Evolutionary conservation across 1,140 invertebrate species (phyloP).

Genomic region (Lordiphosa stackelbergi): DNA sequence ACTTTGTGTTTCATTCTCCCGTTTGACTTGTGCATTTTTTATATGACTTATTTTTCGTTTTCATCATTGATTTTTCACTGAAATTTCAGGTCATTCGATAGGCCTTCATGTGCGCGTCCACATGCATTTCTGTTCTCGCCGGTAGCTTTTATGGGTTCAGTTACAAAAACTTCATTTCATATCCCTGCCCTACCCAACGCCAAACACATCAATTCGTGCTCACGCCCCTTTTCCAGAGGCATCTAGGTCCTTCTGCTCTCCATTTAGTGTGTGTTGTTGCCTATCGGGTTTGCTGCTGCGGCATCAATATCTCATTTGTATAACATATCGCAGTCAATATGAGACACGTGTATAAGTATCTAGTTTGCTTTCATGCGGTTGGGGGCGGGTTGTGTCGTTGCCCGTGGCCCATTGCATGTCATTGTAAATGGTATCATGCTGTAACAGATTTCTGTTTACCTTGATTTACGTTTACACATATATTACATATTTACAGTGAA

Average conservation of each 20-base stretch:
- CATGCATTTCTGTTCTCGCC: slow-evolving; percentile 8
- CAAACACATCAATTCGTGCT: too few species aligned
- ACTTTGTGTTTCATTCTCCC: neutral
- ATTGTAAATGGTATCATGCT: slow-evolving; percentile 69
- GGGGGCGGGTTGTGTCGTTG: slow-evolving; percentile 9
- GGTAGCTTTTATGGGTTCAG: slow-evolving; percentile 33
- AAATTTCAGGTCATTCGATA: slow-evolving; percentile 27
- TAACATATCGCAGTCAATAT: slow-evolving; percentile 69
- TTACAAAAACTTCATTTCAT: slow-evolving; percentile 15
- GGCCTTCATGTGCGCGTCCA: slow-evolving; percentile 32
- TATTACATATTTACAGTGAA: neutral
- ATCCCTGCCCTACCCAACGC: too few species aligned
- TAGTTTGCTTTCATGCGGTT: slow-evolving; percentile 27
- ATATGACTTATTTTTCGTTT: slow-evolving; percentile 9
- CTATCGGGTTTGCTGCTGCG: slow-evolving; percentile 30
- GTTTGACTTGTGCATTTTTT: slow-evolving; percentile 3
- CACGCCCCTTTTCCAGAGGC: slow-evolving; percentile 18
- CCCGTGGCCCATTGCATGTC: slow-evolving; percentile 47
- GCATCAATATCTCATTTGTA: slow-evolving; percentile 73
- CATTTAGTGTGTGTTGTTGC: slow-evolving; percentile 15
- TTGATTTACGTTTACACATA: slow-evolving; percentile 66
- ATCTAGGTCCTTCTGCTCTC: slow-evolving; percentile 9
- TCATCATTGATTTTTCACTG: slow-evolving; percentile 4
- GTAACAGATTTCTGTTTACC: slow-evolving; percentile 72
- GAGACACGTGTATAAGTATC: slow-evolving; percentile 70